Base-by-base conservation (phyloP, 2,113 vertebrate genomes). In the Gambusia affinis region DNA sequence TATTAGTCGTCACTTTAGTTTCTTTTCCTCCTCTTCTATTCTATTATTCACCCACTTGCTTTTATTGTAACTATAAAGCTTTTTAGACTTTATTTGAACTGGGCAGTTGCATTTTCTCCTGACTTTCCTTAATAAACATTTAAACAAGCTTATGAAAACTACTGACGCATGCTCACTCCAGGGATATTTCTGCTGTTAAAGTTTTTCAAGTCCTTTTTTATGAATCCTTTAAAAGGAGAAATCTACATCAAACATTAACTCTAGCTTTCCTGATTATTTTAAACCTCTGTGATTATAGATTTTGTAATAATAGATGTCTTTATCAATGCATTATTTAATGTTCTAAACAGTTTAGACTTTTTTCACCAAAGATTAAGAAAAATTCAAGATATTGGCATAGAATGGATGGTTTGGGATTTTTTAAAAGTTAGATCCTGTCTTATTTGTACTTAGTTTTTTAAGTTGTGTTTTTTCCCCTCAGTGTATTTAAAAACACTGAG, bases 31-130 rank as follows among this genome's bases (percentile, higher is more conserved):
- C 73, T 14, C 3, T 75, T 15, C 65, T 10, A 35, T 57, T 29
- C 11, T 44, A 1, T 72, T 71, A 60, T 60, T 72, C 47, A 68
- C 76, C 60, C 28, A 60, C 64, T 24, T 1, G 8, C 70, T 60
- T 70, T 60, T 27, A 70, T 44, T 47, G 61, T 42, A 19, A 78
- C 57, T 77, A 54, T 74, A 78, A 17, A 61, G 6, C 15, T 54
- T 80, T 37, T 62, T 28, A 66, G 47, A 11, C 54, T 72, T 73
- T 22, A 19, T 70, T 22, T 54, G 37, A 11, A 62, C 42, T 29
- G n/a, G 51, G 12, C 29, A 47, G n/a, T 29, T 61, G 10, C 35
- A 8, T 31, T 60, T 15, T 19, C 14, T 4, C 0, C 14, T 12
- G 4, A 24, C 28, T 27, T 0, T 37, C 22, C 17, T 10, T 60